A percentile compares a stretch with the other conserved stretches of the same genome.
These are phyloP conservation scores for Ruditapes philippinarum DNA, from an alignment of 1,140 invertebrate genomes.

Conservation along the genomic window DNA sequence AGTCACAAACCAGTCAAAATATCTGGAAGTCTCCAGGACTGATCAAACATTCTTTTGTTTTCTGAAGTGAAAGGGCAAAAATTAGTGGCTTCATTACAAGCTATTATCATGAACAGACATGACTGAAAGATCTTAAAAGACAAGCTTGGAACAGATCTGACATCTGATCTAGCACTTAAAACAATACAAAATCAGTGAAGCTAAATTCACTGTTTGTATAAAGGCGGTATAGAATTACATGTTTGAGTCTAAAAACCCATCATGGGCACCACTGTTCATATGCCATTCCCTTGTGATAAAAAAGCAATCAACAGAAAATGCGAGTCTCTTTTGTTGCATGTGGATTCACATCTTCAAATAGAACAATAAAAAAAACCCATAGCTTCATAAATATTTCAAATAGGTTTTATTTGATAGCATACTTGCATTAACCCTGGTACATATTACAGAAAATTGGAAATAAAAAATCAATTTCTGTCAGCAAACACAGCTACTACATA, in stretches of 20 bases:
- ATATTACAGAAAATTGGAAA: slow-evolving; percentile 39
- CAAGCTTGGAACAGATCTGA: not conserved
- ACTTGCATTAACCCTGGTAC: slow-evolving; percentile 27
- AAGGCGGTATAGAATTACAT: not conserved
- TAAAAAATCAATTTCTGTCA: slow-evolving; percentile 41
- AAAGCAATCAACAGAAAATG: slow-evolving; percentile 31
- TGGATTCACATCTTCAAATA: slow-evolving; percentile 10
- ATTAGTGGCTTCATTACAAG: not conserved
- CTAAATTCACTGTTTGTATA: not conserved
- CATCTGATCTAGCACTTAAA: not conserved
- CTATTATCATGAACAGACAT: not conserved
- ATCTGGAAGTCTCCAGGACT: too few relatives aligned
- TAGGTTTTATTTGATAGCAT: slow-evolving; percentile 41
- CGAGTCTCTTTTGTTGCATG: slow-evolving; percentile 3
- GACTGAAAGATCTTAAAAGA: slow-evolving; percentile 3
- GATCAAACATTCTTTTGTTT: too few relatives aligned
- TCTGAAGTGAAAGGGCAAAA: not conserved
- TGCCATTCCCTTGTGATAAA: slow-evolving; percentile 25
- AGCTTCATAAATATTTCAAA: slow-evolving; percentile 53
- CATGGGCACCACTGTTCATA: not conserved
- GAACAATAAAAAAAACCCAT: slow-evolving; percentile 1
- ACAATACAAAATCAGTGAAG: slow-evolving; percentile 20
- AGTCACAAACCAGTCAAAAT: too few relatives aligned
- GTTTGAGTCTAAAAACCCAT: not conserved
- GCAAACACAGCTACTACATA: not conserved